Evolutionary conservation across 2,888 invertebrate genomes (phyloP), one percentile per base, ranked within the genome.

Genomic region (Ormyrus rosae): DNA sequence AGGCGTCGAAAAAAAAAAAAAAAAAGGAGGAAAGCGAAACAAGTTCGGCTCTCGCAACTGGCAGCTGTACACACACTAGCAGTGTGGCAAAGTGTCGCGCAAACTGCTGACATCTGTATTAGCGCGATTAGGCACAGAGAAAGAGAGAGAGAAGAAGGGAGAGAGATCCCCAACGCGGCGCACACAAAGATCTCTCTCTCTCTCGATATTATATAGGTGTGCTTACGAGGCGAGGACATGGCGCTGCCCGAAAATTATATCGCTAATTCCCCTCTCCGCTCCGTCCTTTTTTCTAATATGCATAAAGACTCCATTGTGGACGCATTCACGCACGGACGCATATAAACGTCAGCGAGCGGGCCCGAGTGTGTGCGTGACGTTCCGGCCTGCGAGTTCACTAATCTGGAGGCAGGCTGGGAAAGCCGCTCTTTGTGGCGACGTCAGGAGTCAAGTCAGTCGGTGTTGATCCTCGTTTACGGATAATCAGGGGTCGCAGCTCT

Each of bases 71-170:
- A 72, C 53, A 53, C 53, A 34, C 19, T 19, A 60, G n/a, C 50
- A 48, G 19, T 56, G 6, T 13, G 19, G 71, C 50, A 45, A 72
- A 72, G 72, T 72, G 63, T 63, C 70, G 72, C 34, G 10, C 72
- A 67, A 50, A 53, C 65, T 74, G 83, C 85, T 90, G 90, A 90
- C 89, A 89, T 90, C 90, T 90, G 90, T 90, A 90, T 90, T 90
- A 90, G 87, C 88, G 85, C 86, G 88, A 89, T 89, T 88, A 87
- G 86, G 87, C 78, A 82, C 80, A 80, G 45, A 58, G 60, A 75
- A 7, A 68, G 56, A n/a, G n/a, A 56, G 61, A 53, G 13, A 48
- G 58, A 19, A 77, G 56, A 56, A 4, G 50, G 56, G n/a, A 56
- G 34, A 50, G 50, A 56, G 53, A 63, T 56, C 55, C 34, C 34